Percentiles rank a stretch among this genome's conserved stretches.
phyloP scores from a whole-genome alignment of 2,888 invertebrate species.

The Xylota sylvarum region DNA sequence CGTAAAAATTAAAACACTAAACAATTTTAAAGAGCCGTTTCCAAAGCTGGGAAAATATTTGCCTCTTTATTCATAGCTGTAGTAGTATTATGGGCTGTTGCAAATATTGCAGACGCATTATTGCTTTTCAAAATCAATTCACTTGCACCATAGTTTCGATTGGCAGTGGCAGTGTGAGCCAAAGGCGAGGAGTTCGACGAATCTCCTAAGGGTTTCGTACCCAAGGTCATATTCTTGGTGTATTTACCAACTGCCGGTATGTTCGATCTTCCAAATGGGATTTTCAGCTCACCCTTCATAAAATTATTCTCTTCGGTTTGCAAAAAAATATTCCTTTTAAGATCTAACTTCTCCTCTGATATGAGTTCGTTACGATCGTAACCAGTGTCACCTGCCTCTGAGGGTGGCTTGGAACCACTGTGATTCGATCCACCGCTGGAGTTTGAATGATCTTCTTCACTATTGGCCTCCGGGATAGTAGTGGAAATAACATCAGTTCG shows the following conservation, averaged over 20 bases:
- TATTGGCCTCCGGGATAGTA: conserved; percentile 93
- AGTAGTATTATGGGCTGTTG: conserved; percentile 54
- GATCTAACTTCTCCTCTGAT: conserved; percentile 81
- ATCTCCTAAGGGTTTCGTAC: conserved; percentile 17
- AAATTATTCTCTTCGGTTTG: conserved; percentile 85
- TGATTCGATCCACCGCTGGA: conserved; percentile 86
- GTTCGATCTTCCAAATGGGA: conserved; percentile 35
- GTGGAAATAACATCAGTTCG: conserved; percentile 94
- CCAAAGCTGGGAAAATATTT: conserved; percentile 67
- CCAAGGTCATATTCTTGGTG: conserved; percentile 13
- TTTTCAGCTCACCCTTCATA: conserved; percentile 83
- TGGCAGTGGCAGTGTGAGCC: conserved; percentile 34
- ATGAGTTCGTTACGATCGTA: conserved; percentile 73
- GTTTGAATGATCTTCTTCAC: conserved; percentile 90
- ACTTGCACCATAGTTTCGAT: conserved; percentile 56
- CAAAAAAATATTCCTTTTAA: conserved; percentile 84
- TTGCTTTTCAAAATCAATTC: conserved; percentile 69
- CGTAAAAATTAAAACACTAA: conserved; percentile 36
- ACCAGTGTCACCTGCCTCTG: conserved; percentile 80
- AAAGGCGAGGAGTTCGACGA: conserved; percentile 27
- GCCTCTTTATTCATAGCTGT: conserved; percentile 63
- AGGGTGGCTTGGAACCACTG: conserved; percentile 86
- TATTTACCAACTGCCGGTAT: conserved; percentile 36
- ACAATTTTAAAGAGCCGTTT: conserved; percentile 72
- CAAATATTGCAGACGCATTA: conserved; percentile 47